A percentile compares a stretch with the other conserved stretches of the same genome.
Evolutionary conservation across 2,113 vertebrate species (phyloP).

Genomic region (Channa argus): DNA sequence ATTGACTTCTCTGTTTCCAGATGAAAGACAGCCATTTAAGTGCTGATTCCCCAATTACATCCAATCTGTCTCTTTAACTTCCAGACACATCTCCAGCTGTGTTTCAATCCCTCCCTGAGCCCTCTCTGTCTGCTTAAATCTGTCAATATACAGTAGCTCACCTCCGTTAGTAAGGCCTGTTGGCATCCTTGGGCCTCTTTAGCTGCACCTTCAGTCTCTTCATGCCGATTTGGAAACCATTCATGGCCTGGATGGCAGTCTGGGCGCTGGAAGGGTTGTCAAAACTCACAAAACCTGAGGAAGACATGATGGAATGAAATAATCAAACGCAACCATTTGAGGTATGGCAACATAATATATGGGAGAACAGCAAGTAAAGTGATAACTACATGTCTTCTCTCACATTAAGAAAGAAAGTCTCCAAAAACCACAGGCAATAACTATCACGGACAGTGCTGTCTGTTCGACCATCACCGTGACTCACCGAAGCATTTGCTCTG

Average conservation of each 20-base stretch:
- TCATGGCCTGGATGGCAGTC: slow-evolving; percentile 97
- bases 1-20: slow-evolving; percentile 65
- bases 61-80: slow-evolving; percentile 55
- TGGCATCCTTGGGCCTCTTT: slow-evolving; percentile 95
- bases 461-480: slow-evolving; percentile 41
- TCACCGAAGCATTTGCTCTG: slow-evolving; percentile 99
- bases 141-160: slow-evolving; percentile 53
- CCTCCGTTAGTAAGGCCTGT: slow-evolving; percentile 90
- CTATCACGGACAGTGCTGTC: background rate
- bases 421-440: background rate
- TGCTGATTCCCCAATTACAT: slow-evolving; percentile 58
- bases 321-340: background rate
- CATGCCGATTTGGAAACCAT: slow-evolving; percentile 98
- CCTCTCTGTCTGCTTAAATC: slow-evolving; percentile 5
- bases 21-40: slow-evolving; percentile 64
- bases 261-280: slow-evolving; percentile 96
- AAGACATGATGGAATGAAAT: background rate
- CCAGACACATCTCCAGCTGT: slow-evolving; percentile 52
- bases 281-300: slow-evolving; percentile 93
- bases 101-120: slow-evolving; percentile 39
- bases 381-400: background rate
- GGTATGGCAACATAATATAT: background rate
- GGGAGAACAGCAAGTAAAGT: background rate
- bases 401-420: background rate
- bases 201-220: slow-evolving; percentile 97